Base-by-base conservation (phyloP, 2,113 vertebrate genomes). In the Zosterops borbonicus region DNA sequence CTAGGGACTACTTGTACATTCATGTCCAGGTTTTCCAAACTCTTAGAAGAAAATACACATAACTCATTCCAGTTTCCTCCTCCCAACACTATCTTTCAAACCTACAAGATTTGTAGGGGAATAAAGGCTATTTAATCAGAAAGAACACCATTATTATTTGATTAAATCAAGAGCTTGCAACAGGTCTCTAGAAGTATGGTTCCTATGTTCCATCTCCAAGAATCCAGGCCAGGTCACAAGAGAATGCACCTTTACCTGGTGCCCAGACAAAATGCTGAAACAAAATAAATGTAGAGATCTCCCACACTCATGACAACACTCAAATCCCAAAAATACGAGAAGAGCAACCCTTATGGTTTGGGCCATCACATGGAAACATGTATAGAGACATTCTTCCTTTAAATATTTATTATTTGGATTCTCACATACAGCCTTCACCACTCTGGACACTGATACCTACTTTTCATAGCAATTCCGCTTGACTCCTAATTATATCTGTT, bases 151-250 rank as follows among this genome's bases (percentile, higher is more conserved):
- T 55, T 85, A 85, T 39, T 5, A 64, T 68, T 63, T 71, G 29
- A 94, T 90, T 83, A 90, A 63, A 93, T 37, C 23, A 88, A 53
- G n/a, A 87, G 37, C 44, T 83, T 60, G 60, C 39, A 82, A 46
- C 31, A 70, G 27, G 55, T 53, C 49, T 83, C 68, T 50, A 19
- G 44, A 58, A 50, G 11, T n/a, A 74, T 2, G 47, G 18, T 27
- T 9, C 23, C 22, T 41, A 10, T 7, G 14, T 27, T 84, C 17
- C 22, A 82, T 14, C 27, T 76, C 52, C 53, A 27, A 83, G 64
- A 76, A 82, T 37, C 23, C 69, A 62, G 31, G 27, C 13, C 44
- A 70, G n/a, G 44, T 31, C 44, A 56, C n/a, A 90, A 55, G 23
- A 65, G 23, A 56, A n/a, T 16, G 19, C 6, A 59, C 14, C 13